Evolutionary conservation across 2,888 invertebrate genomes (phyloP), one percentile per base, ranked within the genome.

Genomic region (Scelioninae gen. 1): DNA sequence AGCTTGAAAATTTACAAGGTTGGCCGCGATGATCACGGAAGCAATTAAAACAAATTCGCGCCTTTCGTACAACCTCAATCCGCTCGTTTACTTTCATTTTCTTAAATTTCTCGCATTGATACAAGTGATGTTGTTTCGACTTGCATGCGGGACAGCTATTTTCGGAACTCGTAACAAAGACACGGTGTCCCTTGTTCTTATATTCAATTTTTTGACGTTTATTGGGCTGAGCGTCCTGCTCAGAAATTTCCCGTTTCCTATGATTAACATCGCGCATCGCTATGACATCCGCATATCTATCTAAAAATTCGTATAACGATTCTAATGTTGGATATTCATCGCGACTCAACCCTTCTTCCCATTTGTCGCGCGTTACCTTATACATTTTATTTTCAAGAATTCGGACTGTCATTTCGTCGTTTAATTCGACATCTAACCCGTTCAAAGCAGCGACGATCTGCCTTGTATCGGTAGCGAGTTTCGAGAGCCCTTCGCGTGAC

Each of bases 321-420:
- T 38, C 11, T 38, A 38, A 38, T 5, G 38, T 8, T 2, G 81
- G 80, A n/a, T 34, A 72, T 15, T 58, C 60, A 2, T 80, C 80
- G 1, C 71, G 51, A 11, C 13, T 38, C 31, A 75, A 43, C 1
- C 68, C 34, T 4, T 58, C 51, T 34, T 77, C 62, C 86, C 86
- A 87, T 40, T 84, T 84, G 11, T 83, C 65, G 0, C 43, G 40
- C 0, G 84, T 85, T 5, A 7, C 13, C 13, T 45, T 47, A 11
- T 87, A 84, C 55, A 88, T 51, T 77, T 87, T 86, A 2, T 43
- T 66, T 15, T 83, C 74, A 9, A 87, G 29, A 9, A 87, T 53
- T 31, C 76, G 76, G 0, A 86, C 72, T 0, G 85, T 0, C 0
- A 87, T 63, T 3, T 85, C 83, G n/a, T 85, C 83, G 55, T 82